These are phyloP conservation scores for Chaetophractus vellerosus DNA, from an alignment of 2,797 vertebrate species.

Conservation along the genomic window DNA sequence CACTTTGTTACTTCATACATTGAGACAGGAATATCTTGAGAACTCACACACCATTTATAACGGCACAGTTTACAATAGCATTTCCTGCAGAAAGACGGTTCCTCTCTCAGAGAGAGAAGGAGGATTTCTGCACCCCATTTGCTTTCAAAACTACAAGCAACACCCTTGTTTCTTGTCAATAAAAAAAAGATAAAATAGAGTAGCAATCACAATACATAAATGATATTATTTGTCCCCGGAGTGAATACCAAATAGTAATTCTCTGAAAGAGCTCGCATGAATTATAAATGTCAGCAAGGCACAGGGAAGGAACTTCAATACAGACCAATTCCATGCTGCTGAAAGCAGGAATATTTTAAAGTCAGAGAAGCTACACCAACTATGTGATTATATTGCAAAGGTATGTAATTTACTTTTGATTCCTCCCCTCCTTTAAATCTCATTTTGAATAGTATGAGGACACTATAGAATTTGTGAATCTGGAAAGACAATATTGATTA, in stretches of 20 bases:
- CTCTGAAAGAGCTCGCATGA: constrained; percentile 72
- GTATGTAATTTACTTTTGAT: neutral
- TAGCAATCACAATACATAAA: constrained; percentile 76
- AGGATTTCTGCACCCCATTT: constrained; percentile 87
- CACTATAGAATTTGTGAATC: neutral
- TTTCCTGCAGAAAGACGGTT: constrained; percentile 84
- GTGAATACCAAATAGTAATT: constrained; percentile 72
- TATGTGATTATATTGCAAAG: constrained; percentile 42
- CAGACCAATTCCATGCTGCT: neutral
- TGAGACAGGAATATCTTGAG: constrained; percentile 84
- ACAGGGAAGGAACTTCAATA: constrained; percentile 6
- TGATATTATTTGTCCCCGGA: constrained; percentile 77
- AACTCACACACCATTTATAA: constrained; percentile 87
- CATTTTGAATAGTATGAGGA: constrained; percentile 18
- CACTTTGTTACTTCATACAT: constrained; percentile 84
- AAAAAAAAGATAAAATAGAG: constrained; percentile 79
- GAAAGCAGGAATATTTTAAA: neutral
- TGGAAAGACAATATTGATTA: constrained; percentile 11
- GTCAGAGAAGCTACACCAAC: constrained; percentile 43
- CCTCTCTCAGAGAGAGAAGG: constrained; percentile 78
- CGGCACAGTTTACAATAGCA: constrained; percentile 86
- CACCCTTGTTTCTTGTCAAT: constrained; percentile 82
- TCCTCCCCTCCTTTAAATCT: neutral
- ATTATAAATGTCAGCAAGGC: constrained; percentile 78
- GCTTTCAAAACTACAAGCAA: constrained; percentile 84